phyloP scores from a whole-genome alignment of 2,888 invertebrate species.

The Ophion ellenae region DNA sequence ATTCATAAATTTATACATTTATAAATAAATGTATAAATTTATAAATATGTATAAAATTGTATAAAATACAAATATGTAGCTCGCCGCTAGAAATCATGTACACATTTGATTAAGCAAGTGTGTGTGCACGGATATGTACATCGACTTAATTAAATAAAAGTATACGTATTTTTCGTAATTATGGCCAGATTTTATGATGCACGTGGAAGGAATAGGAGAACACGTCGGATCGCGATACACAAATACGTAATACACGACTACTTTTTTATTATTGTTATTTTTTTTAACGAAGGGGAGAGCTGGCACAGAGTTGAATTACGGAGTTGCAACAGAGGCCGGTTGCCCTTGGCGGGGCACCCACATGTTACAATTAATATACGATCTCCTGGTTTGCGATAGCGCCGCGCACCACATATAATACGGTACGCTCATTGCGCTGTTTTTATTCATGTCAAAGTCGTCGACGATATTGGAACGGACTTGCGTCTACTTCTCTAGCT shows the following conservation, averaged over 20 bases:
- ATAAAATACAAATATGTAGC: too few species aligned
- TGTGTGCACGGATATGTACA: not conserved
- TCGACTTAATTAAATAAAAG: constrained; percentile 12
- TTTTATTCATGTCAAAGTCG: constrained; percentile 65
- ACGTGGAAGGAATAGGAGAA: constrained; percentile 10
- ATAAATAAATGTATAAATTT: too few species aligned
- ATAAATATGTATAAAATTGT: too few species aligned
- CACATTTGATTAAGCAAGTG: not conserved
- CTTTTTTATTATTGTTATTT: not conserved
- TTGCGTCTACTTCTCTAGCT: constrained; percentile 19
- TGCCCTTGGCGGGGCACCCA: constrained; percentile 65
- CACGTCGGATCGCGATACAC: not conserved
- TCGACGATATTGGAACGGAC: constrained; percentile 60
- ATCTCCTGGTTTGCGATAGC: constrained; percentile 47
- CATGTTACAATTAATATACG: constrained; percentile 66
- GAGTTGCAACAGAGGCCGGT: constrained; percentile 56
- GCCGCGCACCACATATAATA: constrained; percentile 46
- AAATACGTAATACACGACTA: constrained; percentile 10
- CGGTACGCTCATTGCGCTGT: constrained; percentile 16
- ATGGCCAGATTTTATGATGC: not conserved
- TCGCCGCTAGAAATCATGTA: too few species aligned
- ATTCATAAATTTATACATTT: too few species aligned
- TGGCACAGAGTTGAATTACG: constrained; percentile 61
- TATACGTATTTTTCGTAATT: constrained; percentile 1
- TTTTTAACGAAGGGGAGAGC: constrained; percentile 29